A percentile compares a stretch with the other conserved stretches of the same genome.
phyloP scores from a whole-genome alignment of 2,888 invertebrate genomes.

The Apocheima hispidaria region DNA sequence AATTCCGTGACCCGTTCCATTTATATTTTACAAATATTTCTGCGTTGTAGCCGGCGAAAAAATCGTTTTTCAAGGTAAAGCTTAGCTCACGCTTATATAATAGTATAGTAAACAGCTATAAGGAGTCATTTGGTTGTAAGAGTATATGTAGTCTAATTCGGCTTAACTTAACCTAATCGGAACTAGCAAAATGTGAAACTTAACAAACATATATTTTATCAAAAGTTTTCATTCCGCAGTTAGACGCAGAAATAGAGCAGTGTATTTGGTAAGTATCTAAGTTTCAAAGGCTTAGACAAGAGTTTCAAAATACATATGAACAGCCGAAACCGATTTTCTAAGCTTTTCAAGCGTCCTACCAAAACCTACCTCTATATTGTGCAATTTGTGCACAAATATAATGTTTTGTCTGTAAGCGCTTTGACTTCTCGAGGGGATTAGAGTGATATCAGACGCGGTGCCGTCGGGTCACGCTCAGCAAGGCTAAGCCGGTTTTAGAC shows the following conservation, averaged over 20 bases:
- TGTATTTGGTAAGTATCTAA: background rate
- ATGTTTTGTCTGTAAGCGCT: constrained; percentile 51
- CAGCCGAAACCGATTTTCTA: constrained; percentile 5
- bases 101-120: constrained; percentile 22
- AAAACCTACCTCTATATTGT: constrained; percentile 42
- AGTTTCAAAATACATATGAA: constrained; percentile 29
- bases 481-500: constrained; percentile 47
- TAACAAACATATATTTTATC: constrained; percentile 3
- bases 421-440: constrained; percentile 49
- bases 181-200: constrained; percentile 14
- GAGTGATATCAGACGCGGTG: constrained; percentile 48
- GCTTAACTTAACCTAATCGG: constrained; percentile 2
- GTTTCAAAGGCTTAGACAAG: background rate
- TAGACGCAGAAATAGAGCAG: background rate
- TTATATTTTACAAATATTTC: constrained; percentile 33
- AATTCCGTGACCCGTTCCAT: constrained; percentile 27
- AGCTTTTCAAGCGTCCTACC: constrained; percentile 15
- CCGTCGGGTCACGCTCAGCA: constrained; percentile 49
- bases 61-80: constrained; percentile 26
- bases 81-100: constrained; percentile 20
- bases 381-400: constrained; percentile 49
- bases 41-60: constrained; percentile 18
- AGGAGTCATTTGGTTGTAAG: constrained; percentile 17
- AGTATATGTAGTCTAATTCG: constrained; percentile 23
- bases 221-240: background rate